phyloP scores from a whole-genome alignment of 2,888 invertebrate species.

The Oligia strigilis region DNA sequence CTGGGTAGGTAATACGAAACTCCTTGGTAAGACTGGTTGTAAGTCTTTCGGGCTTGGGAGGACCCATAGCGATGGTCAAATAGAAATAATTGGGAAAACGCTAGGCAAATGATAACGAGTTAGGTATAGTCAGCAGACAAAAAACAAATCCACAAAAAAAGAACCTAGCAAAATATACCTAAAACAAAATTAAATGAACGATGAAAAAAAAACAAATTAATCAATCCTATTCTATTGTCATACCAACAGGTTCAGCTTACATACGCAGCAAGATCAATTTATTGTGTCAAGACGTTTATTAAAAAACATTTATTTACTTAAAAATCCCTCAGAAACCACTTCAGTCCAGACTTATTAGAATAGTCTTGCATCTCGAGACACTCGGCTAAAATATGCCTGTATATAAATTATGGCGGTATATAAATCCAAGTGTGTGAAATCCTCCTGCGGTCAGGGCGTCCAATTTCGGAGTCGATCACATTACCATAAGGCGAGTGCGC shows the following conservation, averaged over 20 bases:
- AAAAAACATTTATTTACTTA: no score
- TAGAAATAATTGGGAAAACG: not conserved
- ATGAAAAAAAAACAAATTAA: not conserved
- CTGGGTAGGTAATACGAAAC: not conserved
- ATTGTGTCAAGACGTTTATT: no score
- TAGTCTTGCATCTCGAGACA: slow-evolving; percentile 38
- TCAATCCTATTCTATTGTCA: not conserved
- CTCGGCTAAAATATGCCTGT: slow-evolving; percentile 43
- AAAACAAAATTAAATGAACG: not conserved
- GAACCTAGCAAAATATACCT: not conserved
- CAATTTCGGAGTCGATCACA: slow-evolving; percentile 88
- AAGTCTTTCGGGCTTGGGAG: not conserved
- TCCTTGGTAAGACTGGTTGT: not conserved
- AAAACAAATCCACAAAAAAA: not conserved
- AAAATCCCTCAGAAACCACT: slow-evolving; percentile 7
- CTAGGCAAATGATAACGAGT: not conserved
- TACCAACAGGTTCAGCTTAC: not conserved
- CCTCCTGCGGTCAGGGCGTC: slow-evolving; percentile 80
- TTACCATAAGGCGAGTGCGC: slow-evolving; percentile 87
- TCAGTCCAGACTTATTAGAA: slow-evolving; percentile 48
- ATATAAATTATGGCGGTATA: slow-evolving; percentile 66
- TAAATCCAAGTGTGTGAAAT: slow-evolving; percentile 75
- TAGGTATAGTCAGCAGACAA: not conserved
- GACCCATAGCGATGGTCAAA: no score
- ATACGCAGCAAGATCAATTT: not conserved